phyloP scores from a whole-genome alignment of 2,113 vertebrate species.

The Leptosomus discolor region DNA sequence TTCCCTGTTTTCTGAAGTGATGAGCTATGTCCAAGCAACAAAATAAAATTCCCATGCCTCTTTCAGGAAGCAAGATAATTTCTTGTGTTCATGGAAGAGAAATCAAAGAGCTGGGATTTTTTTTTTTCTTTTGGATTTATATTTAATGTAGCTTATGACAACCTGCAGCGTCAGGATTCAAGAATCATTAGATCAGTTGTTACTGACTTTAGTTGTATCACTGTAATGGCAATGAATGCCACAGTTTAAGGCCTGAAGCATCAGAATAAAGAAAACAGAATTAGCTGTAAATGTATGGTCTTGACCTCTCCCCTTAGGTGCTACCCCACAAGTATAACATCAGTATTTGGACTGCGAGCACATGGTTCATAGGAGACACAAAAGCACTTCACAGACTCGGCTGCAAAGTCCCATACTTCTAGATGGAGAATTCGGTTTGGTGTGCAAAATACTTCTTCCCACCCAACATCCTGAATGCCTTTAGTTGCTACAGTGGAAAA shows the following conservation, averaged over 20 bases:
- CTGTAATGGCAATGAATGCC: background rate
- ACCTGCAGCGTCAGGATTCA: background rate
- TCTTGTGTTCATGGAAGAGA: background rate
- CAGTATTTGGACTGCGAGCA: background rate
- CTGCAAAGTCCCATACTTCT: background rate
- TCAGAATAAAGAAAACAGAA: background rate
- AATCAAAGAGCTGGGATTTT: background rate
- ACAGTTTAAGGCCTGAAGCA: background rate
- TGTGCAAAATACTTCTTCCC: background rate
- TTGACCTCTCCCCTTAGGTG: background rate
- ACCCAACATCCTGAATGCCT: background rate
- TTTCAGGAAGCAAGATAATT: background rate
- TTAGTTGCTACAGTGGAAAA: background rate
- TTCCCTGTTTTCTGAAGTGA: background rate
- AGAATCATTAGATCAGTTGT: background rate
- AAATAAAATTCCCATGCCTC: background rate
- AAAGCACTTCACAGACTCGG: background rate
- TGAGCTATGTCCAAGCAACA: background rate
- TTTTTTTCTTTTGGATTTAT: background rate
- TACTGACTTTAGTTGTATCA: background rate
- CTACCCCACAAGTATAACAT: rapidly evolving
- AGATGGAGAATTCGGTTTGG: background rate
- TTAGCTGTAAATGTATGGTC: background rate
- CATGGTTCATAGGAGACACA: background rate
- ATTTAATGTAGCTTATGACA: background rate